Base-by-base conservation (phyloP, 2,888 invertebrate genomes). In the Caenorhabditis becei region DNA sequence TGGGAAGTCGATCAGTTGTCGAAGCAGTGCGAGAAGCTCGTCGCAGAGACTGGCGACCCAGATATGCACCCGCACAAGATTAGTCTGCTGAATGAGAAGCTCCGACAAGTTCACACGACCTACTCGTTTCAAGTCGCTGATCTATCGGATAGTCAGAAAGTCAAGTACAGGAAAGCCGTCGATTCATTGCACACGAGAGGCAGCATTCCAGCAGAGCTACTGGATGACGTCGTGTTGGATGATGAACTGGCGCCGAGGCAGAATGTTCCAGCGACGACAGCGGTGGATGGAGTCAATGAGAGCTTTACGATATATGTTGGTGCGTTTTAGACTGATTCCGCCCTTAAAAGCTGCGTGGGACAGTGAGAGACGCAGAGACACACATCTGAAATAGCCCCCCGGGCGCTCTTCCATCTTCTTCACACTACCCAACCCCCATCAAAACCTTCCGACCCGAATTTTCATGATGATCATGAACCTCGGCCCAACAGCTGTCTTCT, bases 291-390 rank as follows among this genome's bases (percentile, higher is more conserved):
- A n/a, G 67, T 87, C 23, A 87, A 89, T 51, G 89, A 89, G 65
- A 88, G 89, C 59, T 90, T 89, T 66, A 89, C 89, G 35, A 87
- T 90, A 66, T 89, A 88, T 71, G 83, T 89, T 16, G 89, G 89
- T 83, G 54, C 23, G 65, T 81, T 24, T 61, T 61, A 23, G 5
- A 4, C 32, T 4, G 32, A 10, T 32, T 32, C 10, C 32, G 5
- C 32, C 32, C 32, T 4, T 4, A 32, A 32, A 32, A 32, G 4
- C 32, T 32, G 32, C 4, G 4, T 10, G 32, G 32, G 4, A 32
- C 10, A 4, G 10, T 32, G 32, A 32, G 5, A 32, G 4, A 10
- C n/a, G n/a, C n/a, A n/a, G n/a, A n/a, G n/a, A n/a, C n/a, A n/a
- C n/a, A n/a, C n/a, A n/a, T n/a, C n/a, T n/a, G n/a, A n/a, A n/a